A percentile compares a stretch with the other conserved stretches of the same genome.
Conservation (phyloP, 2,113 vertebrate genomes). For the Tautogolabrus adspersus region DNA sequence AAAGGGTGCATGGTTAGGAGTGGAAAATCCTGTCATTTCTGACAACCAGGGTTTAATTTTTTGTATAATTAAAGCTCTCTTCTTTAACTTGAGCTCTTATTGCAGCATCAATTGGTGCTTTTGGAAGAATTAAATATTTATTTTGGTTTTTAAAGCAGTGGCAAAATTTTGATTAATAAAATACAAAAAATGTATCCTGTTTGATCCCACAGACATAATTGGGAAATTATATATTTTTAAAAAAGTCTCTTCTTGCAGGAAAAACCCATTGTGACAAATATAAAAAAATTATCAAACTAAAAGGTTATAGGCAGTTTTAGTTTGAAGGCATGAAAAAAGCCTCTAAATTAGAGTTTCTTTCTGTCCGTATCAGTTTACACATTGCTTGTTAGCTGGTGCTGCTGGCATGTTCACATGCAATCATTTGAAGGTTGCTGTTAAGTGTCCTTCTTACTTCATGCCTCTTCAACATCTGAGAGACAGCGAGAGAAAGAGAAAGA, state of each 20-base stretch:
- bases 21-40: conserved; percentile 13
- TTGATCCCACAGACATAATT: neutral
- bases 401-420: neutral
- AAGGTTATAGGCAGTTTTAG: neutral
- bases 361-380: neutral
- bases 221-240: too few species aligned
- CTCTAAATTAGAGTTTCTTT: neutral
- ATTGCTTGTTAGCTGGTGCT: neutral
- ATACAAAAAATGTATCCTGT: neutral
- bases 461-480: conserved; percentile 10
- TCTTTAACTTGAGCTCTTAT: neutral
- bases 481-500: neutral
- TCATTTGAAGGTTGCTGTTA: conserved; percentile 3
- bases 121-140: neutral
- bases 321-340: neutral
- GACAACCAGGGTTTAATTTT: neutral
- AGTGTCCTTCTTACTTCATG: conserved; percentile 16
- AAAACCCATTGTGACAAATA: neutral
- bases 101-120: neutral
- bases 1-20: neutral
- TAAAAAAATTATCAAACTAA: neutral
- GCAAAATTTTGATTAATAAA: neutral
- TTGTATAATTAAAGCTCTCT: conserved; percentile 2
- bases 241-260: neutral
- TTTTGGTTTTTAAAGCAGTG: neutral